Evolutionary conservation across 2,113 vertebrate species (phyloP).

Genomic region (Galbula dea): DNA sequence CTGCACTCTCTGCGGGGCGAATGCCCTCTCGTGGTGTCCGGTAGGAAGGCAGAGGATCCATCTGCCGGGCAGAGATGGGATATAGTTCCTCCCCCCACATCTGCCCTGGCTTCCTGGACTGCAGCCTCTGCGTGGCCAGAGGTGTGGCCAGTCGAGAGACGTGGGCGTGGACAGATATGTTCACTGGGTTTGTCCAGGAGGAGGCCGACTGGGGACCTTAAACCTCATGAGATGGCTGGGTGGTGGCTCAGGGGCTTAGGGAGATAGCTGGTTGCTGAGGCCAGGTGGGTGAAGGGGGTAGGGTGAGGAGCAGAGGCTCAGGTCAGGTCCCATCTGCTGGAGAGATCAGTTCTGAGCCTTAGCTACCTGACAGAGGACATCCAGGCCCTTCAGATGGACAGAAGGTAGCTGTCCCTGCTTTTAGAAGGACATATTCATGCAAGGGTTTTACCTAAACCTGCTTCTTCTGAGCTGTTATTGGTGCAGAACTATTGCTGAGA

Average conservation of each 20-base stretch:
- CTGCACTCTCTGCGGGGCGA: too few species aligned
- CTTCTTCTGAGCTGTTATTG: neutral
- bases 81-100: neutral
- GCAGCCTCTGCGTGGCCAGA: neutral
- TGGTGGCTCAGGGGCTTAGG: neutral
- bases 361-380: neutral
- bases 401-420: neutral
- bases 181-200: neutral
- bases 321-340: neutral
- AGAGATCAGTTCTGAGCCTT: neutral
- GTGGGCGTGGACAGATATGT: rapidly evolving
- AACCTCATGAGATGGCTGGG: neutral
- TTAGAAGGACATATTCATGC: neutral
- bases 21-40: neutral
- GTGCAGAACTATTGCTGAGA: neutral
- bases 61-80: neutral
- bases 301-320: neutral
- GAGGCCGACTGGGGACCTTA: rapidly evolving
- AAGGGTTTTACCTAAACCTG: neutral
- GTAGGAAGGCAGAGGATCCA: neutral
- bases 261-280: rapidly evolving
- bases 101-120: neutral
- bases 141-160: neutral
- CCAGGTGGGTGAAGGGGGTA: rapidly evolving
- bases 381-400: rapidly evolving